These are phyloP conservation scores for Thryonomys swinderianus DNA, from an alignment of 2,113 vertebrate genomes.

Conservation along the genomic window DNA sequence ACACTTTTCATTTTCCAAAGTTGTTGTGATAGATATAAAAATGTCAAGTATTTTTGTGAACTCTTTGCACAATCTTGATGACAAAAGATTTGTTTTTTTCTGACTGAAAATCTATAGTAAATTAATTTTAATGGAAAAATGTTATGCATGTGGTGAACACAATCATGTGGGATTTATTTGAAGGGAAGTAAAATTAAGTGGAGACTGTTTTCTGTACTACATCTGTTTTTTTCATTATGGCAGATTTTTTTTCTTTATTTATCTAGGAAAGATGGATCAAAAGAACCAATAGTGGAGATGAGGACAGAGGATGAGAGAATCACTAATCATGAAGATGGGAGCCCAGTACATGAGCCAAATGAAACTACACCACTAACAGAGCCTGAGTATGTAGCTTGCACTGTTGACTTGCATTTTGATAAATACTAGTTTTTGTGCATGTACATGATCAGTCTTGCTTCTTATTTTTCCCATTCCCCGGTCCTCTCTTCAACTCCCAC, in stretches of 20 bases:
- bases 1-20: background rate
- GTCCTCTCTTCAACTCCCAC: too few species aligned
- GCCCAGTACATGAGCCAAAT: constrained; percentile 93
- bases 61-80: background rate
- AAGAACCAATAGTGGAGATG: constrained; percentile 94
- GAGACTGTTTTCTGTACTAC: background rate
- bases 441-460: too few species aligned
- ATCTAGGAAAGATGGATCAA: constrained; percentile 93
- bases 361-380: constrained; percentile 95
- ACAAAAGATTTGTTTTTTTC: background rate
- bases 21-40: background rate
- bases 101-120: background rate
- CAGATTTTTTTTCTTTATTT: constrained; percentile 59
- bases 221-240: background rate
- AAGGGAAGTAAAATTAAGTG: background rate
- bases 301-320: constrained; percentile 94
- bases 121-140: background rate
- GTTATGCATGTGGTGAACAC: background rate
- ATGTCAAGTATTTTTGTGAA: background rate
- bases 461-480: too few species aligned
- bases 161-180: background rate
- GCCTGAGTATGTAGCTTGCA: constrained; percentile 88
- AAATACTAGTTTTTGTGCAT: background rate
- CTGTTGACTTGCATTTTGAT: background rate
- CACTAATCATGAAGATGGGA: constrained; percentile 91